phyloP scores from a whole-genome alignment of 2,113 vertebrate genomes.

The Ailurus styani region DNA sequence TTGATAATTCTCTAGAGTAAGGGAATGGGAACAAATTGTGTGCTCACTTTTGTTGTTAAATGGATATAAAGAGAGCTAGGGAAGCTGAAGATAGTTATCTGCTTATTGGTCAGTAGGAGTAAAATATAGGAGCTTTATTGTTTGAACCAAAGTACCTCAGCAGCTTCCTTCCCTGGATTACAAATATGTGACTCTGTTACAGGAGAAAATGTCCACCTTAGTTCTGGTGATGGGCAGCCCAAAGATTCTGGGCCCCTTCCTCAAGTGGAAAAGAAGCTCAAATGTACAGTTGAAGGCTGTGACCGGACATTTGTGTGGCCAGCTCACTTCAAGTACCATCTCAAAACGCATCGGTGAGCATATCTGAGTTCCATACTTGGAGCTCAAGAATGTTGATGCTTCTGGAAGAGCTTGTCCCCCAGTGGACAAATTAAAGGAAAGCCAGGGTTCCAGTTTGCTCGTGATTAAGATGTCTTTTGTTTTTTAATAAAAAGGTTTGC shows the following conservation, averaged over 20 bases:
- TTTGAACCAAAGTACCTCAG: slow-evolving; percentile 26
- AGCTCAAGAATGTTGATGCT: neutral
- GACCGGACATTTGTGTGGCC: slow-evolving; percentile 96
- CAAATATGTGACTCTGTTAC: slow-evolving; percentile 54
- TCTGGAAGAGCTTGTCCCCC: neutral
- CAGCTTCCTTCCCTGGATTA: slow-evolving; percentile 11
- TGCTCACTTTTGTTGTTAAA: neutral
- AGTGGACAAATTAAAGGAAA: neutral
- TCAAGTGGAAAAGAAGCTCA: slow-evolving; percentile 89
- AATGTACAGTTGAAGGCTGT: slow-evolving; percentile 95
- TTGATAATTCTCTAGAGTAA: neutral
- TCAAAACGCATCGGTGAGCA: slow-evolving; percentile 95
- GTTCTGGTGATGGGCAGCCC: slow-evolving; percentile 86
- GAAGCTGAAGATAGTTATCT: neutral
- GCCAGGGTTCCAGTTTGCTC: neutral
- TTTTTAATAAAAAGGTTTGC: slow-evolving; percentile 2
- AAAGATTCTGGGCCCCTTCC: slow-evolving; percentile 85
- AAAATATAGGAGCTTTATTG: slow-evolving; percentile 3
- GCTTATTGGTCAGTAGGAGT: neutral
- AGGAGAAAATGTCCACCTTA: slow-evolving; percentile 92
- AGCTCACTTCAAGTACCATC: slow-evolving; percentile 97
- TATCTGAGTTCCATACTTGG: neutral
- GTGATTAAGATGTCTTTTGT: neutral
- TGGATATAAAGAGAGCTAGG: neutral
- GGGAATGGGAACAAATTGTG: neutral